A percentile compares a stretch with the other conserved stretches of the same genome.
Conservation (phyloP, 2,888 invertebrate genomes). For the Drosophila parthenogenetica region DNA sequence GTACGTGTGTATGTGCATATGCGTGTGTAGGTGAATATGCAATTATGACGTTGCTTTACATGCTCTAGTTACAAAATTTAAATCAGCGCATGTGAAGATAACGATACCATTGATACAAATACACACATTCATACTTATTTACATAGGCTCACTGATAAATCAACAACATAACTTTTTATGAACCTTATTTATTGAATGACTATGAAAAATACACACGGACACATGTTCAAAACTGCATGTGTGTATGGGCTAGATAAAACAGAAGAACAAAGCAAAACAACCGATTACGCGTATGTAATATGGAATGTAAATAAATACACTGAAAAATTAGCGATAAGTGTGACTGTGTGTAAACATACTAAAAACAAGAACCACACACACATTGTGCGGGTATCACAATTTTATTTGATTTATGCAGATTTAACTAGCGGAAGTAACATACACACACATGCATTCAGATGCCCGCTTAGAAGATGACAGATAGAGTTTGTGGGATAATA, state of each 20-base stretch:
- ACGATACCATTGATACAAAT: conserved; percentile 1
- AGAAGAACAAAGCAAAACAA: conserved; percentile 32
- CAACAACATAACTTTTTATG: conserved; percentile 37
- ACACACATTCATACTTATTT: not conserved
- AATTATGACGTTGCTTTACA: conserved; percentile 40
- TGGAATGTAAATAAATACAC: conserved; percentile 16
- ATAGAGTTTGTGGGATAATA: not conserved
- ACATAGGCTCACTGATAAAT: not conserved
- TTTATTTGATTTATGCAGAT: conserved; percentile 34
- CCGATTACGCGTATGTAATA: conserved; percentile 38
- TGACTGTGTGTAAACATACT: conserved; percentile 16
- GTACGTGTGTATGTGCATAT: not conserved
- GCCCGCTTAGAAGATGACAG: not conserved
- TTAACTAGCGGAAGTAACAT: conserved; percentile 44
- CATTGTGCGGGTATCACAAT: conserved; percentile 32
- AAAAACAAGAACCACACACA: conserved; percentile 3
- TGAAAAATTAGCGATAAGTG: conserved; percentile 43
- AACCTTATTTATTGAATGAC: conserved; percentile 47
- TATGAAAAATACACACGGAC: conserved; percentile 17
- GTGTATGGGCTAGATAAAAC: conserved; percentile 18
- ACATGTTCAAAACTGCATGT: conserved; percentile 6
- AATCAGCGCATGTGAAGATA: conserved; percentile 13
- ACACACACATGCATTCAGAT: conserved; percentile 8
- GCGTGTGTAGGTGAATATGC: conserved; percentile 3
- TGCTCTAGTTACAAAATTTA: conserved; percentile 46